Percentiles rank a stretch among this genome's conserved stretches.
Evolutionary conservation across 2,113 vertebrate species (phyloP).

Genomic region (Halcyon malimbica): DNA sequence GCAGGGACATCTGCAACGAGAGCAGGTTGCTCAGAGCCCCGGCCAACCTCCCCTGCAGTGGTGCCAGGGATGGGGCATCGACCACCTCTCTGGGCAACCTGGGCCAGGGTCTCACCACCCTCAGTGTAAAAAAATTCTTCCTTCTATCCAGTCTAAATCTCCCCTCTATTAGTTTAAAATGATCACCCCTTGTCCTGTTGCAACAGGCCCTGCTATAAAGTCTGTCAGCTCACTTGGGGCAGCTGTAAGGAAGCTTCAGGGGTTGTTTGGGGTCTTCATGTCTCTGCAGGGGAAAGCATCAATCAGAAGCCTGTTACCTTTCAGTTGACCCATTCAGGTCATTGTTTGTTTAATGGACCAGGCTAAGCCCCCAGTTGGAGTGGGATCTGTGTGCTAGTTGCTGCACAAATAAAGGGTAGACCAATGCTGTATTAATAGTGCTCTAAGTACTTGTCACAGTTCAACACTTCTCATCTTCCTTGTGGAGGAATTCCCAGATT

Average conservation of each 20-base stretch:
- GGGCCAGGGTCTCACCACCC: background rate
- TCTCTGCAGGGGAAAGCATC: background rate
- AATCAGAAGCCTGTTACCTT: background rate
- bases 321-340: background rate
- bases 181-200: too few species aligned
- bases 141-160: background rate
- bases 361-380: accelerated
- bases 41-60: accelerated
- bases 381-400: background rate
- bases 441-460: background rate
- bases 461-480: background rate
- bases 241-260: background rate
- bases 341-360: background rate
- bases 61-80: background rate
- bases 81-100: background rate
- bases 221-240: background rate
- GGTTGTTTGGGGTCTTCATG: background rate
- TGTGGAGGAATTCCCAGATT: background rate
- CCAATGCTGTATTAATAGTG: background rate
- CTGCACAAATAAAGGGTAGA: background rate
- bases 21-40: background rate
- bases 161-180: background rate
- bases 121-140: background rate
- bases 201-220: too few species aligned
- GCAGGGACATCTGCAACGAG: background rate